A percentile compares a stretch with the other conserved stretches of the same genome.
Conservation (phyloP, 2,113 vertebrate genomes). For the Pitta sordida region DNA sequence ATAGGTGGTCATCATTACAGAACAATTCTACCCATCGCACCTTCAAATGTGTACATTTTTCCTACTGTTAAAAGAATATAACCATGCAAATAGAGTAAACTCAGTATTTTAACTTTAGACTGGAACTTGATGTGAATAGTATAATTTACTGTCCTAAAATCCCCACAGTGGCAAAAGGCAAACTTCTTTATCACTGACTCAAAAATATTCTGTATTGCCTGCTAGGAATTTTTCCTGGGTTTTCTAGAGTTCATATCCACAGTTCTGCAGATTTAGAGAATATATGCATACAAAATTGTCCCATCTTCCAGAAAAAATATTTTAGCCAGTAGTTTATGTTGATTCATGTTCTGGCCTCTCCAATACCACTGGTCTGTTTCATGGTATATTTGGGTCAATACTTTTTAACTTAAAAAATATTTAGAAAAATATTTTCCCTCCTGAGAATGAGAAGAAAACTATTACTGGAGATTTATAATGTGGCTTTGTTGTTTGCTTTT, state of each 20-base stretch:
- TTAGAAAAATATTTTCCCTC: not conserved
- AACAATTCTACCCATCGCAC: not conserved
- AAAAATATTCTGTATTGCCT: too few relatives aligned
- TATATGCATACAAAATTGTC: not conserved
- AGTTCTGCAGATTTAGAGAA: not conserved
- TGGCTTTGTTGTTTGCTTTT: not conserved
- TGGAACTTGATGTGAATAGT: not conserved
- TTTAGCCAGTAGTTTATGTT: not conserved
- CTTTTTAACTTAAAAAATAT: not conserved
- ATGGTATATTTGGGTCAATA: not conserved
- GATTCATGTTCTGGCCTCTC: not conserved
- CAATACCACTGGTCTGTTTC: not conserved
- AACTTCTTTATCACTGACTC: not conserved
- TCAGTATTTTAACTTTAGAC: not conserved
- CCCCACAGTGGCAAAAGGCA: not conserved
- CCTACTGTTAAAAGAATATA: not conserved
- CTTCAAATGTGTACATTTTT: fast-evolving
- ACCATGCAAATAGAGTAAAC: not conserved
- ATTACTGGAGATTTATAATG: not conserved
- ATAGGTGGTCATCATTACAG: not conserved
- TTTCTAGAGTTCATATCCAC: not conserved
- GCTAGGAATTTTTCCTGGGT: not conserved
- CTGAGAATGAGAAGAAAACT: not conserved
- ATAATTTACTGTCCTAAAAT: not conserved
- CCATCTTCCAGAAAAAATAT: not conserved